Conservation (phyloP, 37 sponge, comb jelly and placozoan species). For the Sycon ciliatum region DNA sequence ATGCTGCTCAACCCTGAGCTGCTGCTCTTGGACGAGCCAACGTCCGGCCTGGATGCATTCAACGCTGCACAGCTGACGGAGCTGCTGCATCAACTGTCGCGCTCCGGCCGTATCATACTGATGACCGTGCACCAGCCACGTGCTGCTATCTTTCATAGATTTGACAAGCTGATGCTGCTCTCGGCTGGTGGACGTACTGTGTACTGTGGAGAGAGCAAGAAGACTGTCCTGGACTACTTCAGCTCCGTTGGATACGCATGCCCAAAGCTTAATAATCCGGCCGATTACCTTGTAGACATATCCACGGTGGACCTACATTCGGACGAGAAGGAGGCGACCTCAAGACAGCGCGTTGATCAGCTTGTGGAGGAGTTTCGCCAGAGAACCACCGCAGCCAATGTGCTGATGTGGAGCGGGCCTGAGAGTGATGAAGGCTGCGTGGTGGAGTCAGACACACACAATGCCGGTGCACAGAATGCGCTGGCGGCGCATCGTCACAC, state of each 20-base stretch:
- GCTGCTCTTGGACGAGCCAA: too few relatives aligned
- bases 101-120: constrained; percentile 12
- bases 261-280: constrained; percentile 18
- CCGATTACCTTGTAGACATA: constrained; percentile 23
- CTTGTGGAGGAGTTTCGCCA: too few relatives aligned
- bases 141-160: constrained; percentile 21
- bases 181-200: neutral
- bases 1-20: constrained; percentile 27
- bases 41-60: constrained; percentile 21
- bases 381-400: too few relatives aligned
- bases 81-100: constrained; percentile 16
- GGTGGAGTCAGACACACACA: too few relatives aligned
- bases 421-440: too few relatives aligned
- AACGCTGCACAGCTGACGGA: constrained; percentile 20
- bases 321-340: too few relatives aligned
- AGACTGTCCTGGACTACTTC: constrained; percentile 28
- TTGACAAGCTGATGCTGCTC: constrained; percentile 19
- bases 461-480: too few relatives aligned
- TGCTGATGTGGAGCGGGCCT: too few relatives aligned
- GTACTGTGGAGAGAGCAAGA: neutral
- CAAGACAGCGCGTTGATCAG: too few relatives aligned
- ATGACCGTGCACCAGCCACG: constrained; percentile 28
- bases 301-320: constrained; percentile 28
- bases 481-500: too few relatives aligned
- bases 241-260: constrained; percentile 24